Conservation (phyloP, 1,140 invertebrate species). For the Eurosta solidaginis region DNA sequence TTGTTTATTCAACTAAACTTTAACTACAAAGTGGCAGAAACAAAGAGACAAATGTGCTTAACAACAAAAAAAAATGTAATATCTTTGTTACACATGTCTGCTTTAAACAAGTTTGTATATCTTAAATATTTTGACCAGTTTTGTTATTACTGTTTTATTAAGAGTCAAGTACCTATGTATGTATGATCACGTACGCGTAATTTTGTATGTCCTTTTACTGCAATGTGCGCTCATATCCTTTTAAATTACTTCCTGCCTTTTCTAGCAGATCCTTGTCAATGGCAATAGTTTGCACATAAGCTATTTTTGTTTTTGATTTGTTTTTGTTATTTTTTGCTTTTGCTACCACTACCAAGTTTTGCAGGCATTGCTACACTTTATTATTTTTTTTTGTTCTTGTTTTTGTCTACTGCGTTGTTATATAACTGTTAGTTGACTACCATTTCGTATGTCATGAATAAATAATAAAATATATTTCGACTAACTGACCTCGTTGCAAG, state of each 20-base stretch:
- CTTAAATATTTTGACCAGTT: too few relatives aligned
- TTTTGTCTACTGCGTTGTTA: not conserved
- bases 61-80: too few relatives aligned
- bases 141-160: too few relatives aligned
- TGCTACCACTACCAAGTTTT: not conserved
- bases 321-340: not conserved
- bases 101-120: too few relatives aligned
- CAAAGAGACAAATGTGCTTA: too few relatives aligned
- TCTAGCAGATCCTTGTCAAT: not conserved
- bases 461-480: slow-evolving; percentile 13
- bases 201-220: not conserved
- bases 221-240: not conserved
- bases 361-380: not conserved
- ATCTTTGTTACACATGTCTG: too few relatives aligned
- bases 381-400: not conserved
- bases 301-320: not conserved
- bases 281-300: not conserved
- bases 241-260: not conserved
- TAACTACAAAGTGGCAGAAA: too few relatives aligned
- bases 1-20: too few relatives aligned
- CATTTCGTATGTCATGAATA: slow-evolving; percentile 19
- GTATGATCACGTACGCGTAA: not conserved
- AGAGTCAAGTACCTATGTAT: not conserved
- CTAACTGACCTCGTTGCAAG: slow-evolving; percentile 1
- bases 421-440: slow-evolving; percentile 10